Conservation (phyloP, 2,888 invertebrate genomes). For the Parasteatoda lunata region DNA sequence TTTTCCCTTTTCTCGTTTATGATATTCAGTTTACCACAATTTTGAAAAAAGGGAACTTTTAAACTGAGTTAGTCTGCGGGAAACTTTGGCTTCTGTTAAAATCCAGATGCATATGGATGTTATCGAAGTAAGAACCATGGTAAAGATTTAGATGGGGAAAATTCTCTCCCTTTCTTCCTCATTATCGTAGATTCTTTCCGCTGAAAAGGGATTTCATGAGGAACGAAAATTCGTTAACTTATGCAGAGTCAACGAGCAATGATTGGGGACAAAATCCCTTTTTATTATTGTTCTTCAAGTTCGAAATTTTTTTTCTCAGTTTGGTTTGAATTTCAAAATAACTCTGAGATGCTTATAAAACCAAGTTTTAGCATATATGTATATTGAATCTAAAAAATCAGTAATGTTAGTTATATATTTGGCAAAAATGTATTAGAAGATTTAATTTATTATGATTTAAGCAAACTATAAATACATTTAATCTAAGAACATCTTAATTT, state of each 20-base stretch:
- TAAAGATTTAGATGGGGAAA: neutral
- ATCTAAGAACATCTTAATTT: too few relatives aligned
- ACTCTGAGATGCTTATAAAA: too few relatives aligned
- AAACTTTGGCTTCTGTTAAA: neutral
- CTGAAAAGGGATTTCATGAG: neutral
- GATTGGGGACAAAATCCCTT: constrained; percentile 20
- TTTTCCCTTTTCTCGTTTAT: constrained; percentile 40
- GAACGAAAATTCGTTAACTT: constrained; percentile 30
- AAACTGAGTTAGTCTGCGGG: constrained; percentile 51
- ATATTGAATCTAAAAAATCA: too few relatives aligned
- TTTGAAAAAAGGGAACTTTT: constrained; percentile 38
- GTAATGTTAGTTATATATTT: too few relatives aligned
- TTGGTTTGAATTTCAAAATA: too few relatives aligned
- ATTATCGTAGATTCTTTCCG: constrained; percentile 1
- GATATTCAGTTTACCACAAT: constrained; percentile 49
- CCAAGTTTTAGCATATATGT: too few relatives aligned
- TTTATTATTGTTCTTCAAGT: neutral
- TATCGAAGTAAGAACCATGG: constrained; percentile 28
- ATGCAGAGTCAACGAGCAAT: constrained; percentile 20
- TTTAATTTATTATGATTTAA: too few relatives aligned
- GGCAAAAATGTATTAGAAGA: too few relatives aligned
- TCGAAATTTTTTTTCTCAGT: neutral
- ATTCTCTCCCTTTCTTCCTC: constrained; percentile 4
- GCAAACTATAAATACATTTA: too few relatives aligned
- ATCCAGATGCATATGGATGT: constrained; percentile 59